A percentile compares a stretch with the other conserved stretches of the same genome.
These are phyloP conservation scores for cattle (Bos taurus) DNA, from an alignment of 2,113 vertebrate genomes.

Conservation along the genomic window ARS-UCD2.0 NC_037350.1:22560001-22560500, in stretches of 20 bases:
- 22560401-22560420: neutral
- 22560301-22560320: neutral
- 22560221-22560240: neutral
- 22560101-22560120: neutral
- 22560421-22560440: neutral
- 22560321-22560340: neutral
- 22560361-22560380: neutral
- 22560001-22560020: slow-evolving; percentile 39
- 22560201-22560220: neutral
- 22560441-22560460: neutral
- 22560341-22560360: neutral
- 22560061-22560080: slow-evolving; percentile 30
- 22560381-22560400: neutral
- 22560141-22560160: neutral
- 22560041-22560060: slow-evolving; percentile 37
- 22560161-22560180: neutral
- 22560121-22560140: neutral
- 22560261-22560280: neutral
- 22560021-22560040: slow-evolving; percentile 61
- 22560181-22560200: neutral
- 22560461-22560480: neutral
- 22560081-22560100: neutral
- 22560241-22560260: neutral
- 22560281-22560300: neutral
- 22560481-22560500: neutral